A percentile compares a stretch with the other conserved stretches of the same genome.
Evolutionary conservation across 2,888 invertebrate species (phyloP).

Genomic region (Erebia ligea): DNA sequence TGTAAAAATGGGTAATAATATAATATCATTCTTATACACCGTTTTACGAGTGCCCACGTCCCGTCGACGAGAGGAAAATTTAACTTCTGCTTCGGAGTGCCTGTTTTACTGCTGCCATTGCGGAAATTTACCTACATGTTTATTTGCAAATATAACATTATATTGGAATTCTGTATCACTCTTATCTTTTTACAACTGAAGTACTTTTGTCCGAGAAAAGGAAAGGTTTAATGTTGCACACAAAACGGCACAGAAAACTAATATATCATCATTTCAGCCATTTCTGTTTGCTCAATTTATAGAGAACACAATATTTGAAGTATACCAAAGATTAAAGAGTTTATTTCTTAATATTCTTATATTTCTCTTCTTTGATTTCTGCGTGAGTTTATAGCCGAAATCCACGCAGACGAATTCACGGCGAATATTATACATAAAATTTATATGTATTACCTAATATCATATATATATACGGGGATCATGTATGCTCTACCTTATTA

Average conservation of each 20-base stretch:
- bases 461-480: too few species aligned
- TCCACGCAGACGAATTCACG: too few species aligned
- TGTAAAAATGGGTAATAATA: slow-evolving; percentile 58
- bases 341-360: too few species aligned
- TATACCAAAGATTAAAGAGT: too few species aligned
- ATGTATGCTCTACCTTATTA: too few species aligned
- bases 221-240: background rate
- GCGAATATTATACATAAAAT: too few species aligned
- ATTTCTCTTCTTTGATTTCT: too few species aligned
- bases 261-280: too few species aligned
- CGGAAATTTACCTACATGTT: slow-evolving; percentile 81
- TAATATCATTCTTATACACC: slow-evolving; percentile 46
- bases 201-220: background rate
- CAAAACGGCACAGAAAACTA: background rate
- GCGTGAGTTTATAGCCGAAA: too few species aligned
- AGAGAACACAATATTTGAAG: too few species aligned
- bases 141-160: slow-evolving; percentile 78
- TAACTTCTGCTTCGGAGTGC: slow-evolving; percentile 49
- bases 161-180: slow-evolving; percentile 61
- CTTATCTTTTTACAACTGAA: slow-evolving; percentile 48
- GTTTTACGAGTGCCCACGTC: slow-evolving; percentile 54
- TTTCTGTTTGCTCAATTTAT: too few species aligned
- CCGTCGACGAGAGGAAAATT: slow-evolving; percentile 45
- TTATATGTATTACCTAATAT: too few species aligned
- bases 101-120: slow-evolving; percentile 75